Evolutionary conservation across 2,113 vertebrate genomes (phyloP).

Genomic region (Laterallus jamaicensis): DNA sequence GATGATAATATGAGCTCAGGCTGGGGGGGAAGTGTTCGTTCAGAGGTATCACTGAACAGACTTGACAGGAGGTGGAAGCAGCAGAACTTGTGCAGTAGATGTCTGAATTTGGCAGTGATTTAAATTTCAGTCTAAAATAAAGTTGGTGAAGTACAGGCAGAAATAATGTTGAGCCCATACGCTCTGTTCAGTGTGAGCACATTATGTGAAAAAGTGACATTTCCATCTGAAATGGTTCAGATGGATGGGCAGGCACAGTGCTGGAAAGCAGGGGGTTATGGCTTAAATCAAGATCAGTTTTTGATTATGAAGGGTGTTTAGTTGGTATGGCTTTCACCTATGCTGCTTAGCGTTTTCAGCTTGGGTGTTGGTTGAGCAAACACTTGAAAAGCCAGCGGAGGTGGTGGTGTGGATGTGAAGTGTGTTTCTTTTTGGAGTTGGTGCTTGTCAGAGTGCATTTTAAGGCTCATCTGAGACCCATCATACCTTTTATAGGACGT

Average conservation of each 20-base stretch:
- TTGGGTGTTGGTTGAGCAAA: not conserved
- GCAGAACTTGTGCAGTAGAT: slow-evolving; percentile 15
- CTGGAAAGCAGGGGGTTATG: not conserved
- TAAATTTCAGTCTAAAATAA: slow-evolving; percentile 41
- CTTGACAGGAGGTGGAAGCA: slow-evolving; percentile 25
- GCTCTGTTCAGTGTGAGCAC: not conserved
- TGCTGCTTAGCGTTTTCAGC: accelerated
- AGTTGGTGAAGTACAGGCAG: not conserved
- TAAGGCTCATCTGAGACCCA: not conserved
- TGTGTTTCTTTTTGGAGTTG: not conserved
- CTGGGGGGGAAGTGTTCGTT: not conserved
- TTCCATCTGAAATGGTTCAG: not conserved
- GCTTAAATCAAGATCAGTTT: not conserved
- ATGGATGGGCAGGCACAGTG: not conserved
- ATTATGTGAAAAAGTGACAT: not conserved
- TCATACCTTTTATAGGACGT: not conserved
- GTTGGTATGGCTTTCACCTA: not conserved
- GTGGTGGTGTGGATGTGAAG: not conserved
- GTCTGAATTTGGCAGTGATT: slow-evolving; percentile 34
- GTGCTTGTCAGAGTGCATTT: not conserved
- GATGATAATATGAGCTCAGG: not conserved
- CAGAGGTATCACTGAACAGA: not conserved
- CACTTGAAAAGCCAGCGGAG: not conserved
- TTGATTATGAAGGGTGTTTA: not conserved
- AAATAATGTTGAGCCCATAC: not conserved